Percentiles rank a stretch among this genome's conserved stretches.
Evolutionary conservation across 2,113 vertebrate species (phyloP).

Genomic region (Pseudolaguvia tuberculata): DNA sequence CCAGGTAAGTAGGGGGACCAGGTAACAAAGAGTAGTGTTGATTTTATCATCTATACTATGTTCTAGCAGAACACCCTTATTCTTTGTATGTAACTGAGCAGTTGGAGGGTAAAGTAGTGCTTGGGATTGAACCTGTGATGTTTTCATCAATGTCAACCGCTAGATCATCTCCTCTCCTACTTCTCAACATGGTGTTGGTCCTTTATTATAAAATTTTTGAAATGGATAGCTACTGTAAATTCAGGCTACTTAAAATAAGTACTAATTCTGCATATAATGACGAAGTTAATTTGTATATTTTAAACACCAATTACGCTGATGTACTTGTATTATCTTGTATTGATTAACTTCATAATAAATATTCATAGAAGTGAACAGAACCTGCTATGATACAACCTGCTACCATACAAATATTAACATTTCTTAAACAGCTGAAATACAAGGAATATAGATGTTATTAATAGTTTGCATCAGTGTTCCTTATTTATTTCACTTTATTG

Average conservation of each 20-base stretch:
- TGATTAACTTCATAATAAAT: background rate
- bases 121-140: too few species aligned
- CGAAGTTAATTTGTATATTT: background rate
- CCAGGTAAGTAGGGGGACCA: conserved; percentile 70
- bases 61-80: too few species aligned
- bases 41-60: too few species aligned
- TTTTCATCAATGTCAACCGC: too few species aligned
- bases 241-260: background rate
- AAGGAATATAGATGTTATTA: background rate
- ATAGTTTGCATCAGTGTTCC: background rate
- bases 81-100: too few species aligned
- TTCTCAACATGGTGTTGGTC: too few species aligned
- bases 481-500: conserved; percentile 44
- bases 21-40: too few species aligned
- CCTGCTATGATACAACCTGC: background rate
- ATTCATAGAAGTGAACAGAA: background rate
- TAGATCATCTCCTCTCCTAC: too few species aligned
- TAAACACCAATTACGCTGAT: background rate
- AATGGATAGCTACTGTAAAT: background rate
- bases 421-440: too few species aligned
- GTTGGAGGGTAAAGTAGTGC: too few species aligned
- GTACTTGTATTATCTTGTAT: background rate
- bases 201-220: background rate
- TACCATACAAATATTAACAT: background rate
- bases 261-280: too few species aligned